These are phyloP conservation scores for Euwallacea fornicatus DNA, from an alignment of 1,140 invertebrate genomes.

Conservation along the genomic window DNA sequence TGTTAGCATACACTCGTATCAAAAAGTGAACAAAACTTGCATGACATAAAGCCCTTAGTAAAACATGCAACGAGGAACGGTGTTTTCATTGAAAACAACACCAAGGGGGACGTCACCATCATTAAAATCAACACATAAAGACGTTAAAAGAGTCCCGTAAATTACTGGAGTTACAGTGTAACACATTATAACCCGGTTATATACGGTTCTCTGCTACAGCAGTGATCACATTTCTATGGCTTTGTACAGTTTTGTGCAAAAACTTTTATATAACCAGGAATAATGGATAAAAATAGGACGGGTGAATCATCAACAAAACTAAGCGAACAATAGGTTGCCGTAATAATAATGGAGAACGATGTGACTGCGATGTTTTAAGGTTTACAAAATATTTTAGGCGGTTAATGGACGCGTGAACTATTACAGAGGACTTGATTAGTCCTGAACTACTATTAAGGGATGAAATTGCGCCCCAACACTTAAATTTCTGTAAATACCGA, in stretches of 20 bases:
- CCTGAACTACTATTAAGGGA: not conserved
- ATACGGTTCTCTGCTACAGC: constrained; percentile 15
- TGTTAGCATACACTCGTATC: not conserved
- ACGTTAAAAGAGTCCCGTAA: constrained; percentile 30
- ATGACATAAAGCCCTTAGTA: constrained; percentile 4
- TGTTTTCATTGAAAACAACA: constrained; percentile 23
- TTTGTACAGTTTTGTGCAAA: constrained; percentile 17
- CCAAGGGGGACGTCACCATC: constrained; percentile 25
- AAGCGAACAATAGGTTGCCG: constrained; percentile 20
- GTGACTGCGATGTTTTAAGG: constrained; percentile 2
- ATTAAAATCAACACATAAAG: constrained; percentile 32
- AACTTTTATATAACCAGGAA: constrained; percentile 30
- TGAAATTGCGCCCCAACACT: too few species aligned
- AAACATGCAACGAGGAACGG: not conserved
- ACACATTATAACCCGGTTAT: constrained; percentile 25
- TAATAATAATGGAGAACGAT: constrained; percentile 16
- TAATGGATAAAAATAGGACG: constrained; percentile 30
- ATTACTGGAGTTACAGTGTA: constrained; percentile 31
- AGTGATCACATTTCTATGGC: constrained; percentile 31
- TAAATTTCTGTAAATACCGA: too few species aligned
- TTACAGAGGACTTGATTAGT: not conserved
- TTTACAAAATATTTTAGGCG: not conserved
- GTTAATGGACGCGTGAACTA: not conserved
- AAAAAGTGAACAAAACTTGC: constrained; percentile 4
- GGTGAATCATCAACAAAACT: constrained; percentile 12